Base-by-base conservation (phyloP, 2,888 invertebrate species). In the Cybosia mesomella region DNA sequence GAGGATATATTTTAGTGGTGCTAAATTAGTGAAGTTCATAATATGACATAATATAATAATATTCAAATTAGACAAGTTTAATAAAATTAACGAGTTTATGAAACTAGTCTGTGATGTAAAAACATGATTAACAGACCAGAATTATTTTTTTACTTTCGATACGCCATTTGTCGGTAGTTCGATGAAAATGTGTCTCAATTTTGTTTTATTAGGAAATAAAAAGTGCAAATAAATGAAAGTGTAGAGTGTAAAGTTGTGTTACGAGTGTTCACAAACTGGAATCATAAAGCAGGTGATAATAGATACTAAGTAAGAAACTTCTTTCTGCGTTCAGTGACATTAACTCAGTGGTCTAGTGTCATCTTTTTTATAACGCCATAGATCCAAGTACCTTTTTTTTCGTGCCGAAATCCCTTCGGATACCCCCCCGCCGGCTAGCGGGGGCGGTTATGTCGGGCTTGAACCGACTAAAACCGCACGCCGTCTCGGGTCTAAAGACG, bases 221-320 rank as follows among this genome's bases (percentile, higher is more conserved):
- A n/a, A 49, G 49, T 49, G n/a, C n/a, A n/a, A 49, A n/a, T n/a
- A n/a, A 49, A 49, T n/a, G 49, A 49, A 49, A n/a, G 49, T n/a
- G 49, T 49, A 49, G 7, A 43, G 43, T 4, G 43, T 4, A 13
- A 39, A 13, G 15, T 18, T 9, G 49, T 49, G 7, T n/a, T 8
- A 9, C 1, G 3, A 49, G 49, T 49, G 49, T 49, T 49, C 9
- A 49, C 9, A 49, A n/a, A 18, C 18, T n/a, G 49, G 49, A 49
- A n/a, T 49, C 1, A 49, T 11, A 7, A 13, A 43, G 18, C 18
- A 43, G 43, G 1, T 18, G 43, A 18, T 18, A 43, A 43, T 43
- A 8, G 43, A 5, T 15, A 18, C 43, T 18, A 43, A 49, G 49
- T n/a, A 49, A 39, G 39, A 39, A 49, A n/a, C n/a, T 49, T 49